A percentile compares a stretch with the other conserved stretches of the same genome.
phyloP scores from a whole-genome alignment of 2,888 invertebrate genomes.

The Trissonchulus sp. region DNA sequence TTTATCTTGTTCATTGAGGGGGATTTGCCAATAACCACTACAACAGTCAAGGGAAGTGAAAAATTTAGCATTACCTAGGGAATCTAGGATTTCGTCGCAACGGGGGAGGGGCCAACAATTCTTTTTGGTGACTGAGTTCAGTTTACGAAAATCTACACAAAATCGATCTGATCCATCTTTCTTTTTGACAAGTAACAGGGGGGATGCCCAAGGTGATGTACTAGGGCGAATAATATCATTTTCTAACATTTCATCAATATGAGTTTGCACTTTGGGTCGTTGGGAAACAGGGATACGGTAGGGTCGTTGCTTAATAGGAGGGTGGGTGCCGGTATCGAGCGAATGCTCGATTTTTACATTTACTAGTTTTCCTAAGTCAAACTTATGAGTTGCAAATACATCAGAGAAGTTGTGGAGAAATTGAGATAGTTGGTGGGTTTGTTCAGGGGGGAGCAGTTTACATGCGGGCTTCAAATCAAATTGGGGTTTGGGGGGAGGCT shows the following conservation, averaged over 20 bases:
- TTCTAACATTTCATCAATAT: conserved; percentile 8
- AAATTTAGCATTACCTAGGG: conserved; percentile 2
- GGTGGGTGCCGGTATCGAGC: too few relatives aligned
- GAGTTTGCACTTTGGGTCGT: background rate
- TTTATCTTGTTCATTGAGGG: background rate
- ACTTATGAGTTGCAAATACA: too few relatives aligned
- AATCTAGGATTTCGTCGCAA: conserved; percentile 31
- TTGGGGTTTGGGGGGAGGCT: too few relatives aligned
- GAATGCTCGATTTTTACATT: too few relatives aligned
- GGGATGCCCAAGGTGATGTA: conserved; percentile 47
- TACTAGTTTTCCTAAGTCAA: too few relatives aligned
- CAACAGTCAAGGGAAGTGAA: too few relatives aligned
- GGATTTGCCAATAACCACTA: too few relatives aligned
- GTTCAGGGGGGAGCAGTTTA: too few relatives aligned
- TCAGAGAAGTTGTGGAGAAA: too few relatives aligned
- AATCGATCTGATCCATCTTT: conserved; percentile 40
- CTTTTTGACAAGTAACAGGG: conserved; percentile 49
- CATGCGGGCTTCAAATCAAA: too few relatives aligned
- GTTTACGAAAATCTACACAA: conserved; percentile 39
- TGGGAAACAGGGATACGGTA: background rate
- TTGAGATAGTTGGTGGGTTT: too few relatives aligned
- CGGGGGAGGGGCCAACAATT: conserved; percentile 34
- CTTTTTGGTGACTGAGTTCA: conserved; percentile 36
- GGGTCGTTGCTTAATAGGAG: background rate
- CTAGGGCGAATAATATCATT: conserved; percentile 37